Evolutionary conservation across 2,113 vertebrate genomes (phyloP).

Genomic region (Gymnorhina tibicen): DNA sequence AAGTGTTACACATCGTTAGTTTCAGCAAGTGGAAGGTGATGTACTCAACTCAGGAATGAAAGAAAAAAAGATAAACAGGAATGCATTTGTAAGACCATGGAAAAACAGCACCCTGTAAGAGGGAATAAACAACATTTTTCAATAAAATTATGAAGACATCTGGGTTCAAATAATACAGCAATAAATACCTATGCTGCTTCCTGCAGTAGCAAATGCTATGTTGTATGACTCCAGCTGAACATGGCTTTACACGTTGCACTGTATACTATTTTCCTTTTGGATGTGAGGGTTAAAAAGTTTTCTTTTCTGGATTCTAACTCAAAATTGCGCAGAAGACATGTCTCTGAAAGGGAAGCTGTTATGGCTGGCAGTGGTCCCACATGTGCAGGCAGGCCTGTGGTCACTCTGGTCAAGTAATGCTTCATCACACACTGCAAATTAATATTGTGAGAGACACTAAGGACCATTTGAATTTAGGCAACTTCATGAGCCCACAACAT

Average conservation of each 20-base stretch:
- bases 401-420: neutral
- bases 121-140: neutral
- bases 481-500: neutral
- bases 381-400: neutral
- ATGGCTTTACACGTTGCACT: neutral
- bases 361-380: neutral
- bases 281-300: neutral
- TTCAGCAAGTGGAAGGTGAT: neutral
- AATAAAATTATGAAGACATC: neutral
- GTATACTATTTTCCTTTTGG: neutral
- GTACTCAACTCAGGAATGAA: neutral
- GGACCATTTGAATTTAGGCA: neutral
- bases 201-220: neutral
- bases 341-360: neutral
- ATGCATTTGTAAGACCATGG: neutral
- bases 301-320: neutral
- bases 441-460: neutral
- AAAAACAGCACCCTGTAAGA: neutral
- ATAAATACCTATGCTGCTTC: neutral
- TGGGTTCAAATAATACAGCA: neutral
- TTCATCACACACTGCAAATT: neutral
- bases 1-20: neutral
- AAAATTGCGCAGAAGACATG: neutral
- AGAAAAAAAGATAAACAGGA: neutral
- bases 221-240: fast-evolving